Base-by-base conservation (phyloP, 2,113 vertebrate genomes). In the Dipodomys merriami region DNA sequence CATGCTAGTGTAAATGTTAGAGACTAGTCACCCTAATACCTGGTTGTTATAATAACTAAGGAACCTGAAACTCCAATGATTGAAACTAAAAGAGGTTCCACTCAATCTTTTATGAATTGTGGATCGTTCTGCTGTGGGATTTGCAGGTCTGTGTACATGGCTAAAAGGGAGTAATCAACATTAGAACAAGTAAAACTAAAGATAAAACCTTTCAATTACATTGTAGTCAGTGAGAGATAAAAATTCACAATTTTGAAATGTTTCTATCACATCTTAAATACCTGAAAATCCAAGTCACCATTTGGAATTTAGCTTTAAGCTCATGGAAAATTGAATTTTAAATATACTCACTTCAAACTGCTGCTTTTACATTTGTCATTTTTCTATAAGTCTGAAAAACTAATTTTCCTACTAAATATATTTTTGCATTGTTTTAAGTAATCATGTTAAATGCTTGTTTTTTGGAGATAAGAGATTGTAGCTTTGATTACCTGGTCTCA, bases 271-370 rank as follows among this genome's bases (percentile, higher is more conserved):
- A 35, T 83, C 22, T 77, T 92, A 16, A 16, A 87, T 91, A 44
- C 86, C 49, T 95, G 64, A 94, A 90, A 81, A 91, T 94, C 88
- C 27, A 93, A 86, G 68, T 86, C 35, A 82, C 83, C 91, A n/a
- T 85, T 35, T 96, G 73, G 67, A 86, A 93, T 94, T 92, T 91
- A 84, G 53, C 25, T 95, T 95, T 95, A 33, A 93, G 53, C 60
- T 94, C 81, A 74, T 86, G 87, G 78, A 93, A 97, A 93, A 85
- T 11, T 83, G 60, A 94, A 91, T 85, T 95, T 95, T 95, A 92
- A 96, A 95, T 83, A 91, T 65, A 93, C 30, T 35, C 29, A 95
- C 68, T 90, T 91, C 71, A 91, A 91, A 83, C 72, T 95, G 62
- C 67, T 92, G 79, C 60, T 80, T 92, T 95, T 93, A 91, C 46